Conservation (phyloP, 2,113 vertebrate genomes). For the Hypomesus transpacificus region DNA sequence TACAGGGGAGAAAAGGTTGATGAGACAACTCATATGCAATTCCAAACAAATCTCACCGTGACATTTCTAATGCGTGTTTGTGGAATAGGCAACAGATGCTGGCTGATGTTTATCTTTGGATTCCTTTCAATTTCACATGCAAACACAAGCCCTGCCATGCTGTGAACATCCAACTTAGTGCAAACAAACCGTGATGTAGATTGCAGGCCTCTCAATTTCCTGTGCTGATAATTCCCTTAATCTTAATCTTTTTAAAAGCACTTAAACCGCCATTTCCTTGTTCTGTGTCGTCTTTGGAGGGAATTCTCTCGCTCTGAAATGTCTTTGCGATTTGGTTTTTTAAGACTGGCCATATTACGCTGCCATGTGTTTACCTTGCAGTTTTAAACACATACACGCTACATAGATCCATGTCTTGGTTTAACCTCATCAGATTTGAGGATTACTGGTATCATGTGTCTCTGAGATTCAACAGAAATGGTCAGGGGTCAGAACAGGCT, state of each 20-base stretch:
- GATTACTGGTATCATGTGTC: too few species aligned
- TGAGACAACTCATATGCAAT: too few species aligned
- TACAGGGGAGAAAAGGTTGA: too few species aligned
- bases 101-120: not conserved
- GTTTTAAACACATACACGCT: slow-evolving; percentile 2
- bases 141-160: not conserved
- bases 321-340: not conserved
- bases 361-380: not conserved
- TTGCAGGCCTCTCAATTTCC: slow-evolving; percentile 16
- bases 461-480: too few species aligned
- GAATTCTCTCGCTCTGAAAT: not conserved
- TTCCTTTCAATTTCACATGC: slow-evolving; percentile 4
- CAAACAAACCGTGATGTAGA: slow-evolving; percentile 17
- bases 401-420: too few species aligned
- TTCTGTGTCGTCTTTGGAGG: not conserved
- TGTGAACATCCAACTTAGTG: slow-evolving; percentile 18
- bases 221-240: slow-evolving; percentile 25
- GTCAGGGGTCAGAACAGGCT: too few species aligned
- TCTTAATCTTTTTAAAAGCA: slow-evolving; percentile 21
- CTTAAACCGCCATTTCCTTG: slow-evolving; percentile 23
- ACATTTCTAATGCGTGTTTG: slow-evolving; percentile 50
- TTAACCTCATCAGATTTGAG: too few species aligned
- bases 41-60: not conserved
- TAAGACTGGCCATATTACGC: not conserved
- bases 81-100: slow-evolving; percentile 13